Percentiles rank a stretch among this genome's conserved stretches.
phyloP scores from a whole-genome alignment of 2,113 vertebrate species.

The Pomatorhinus ruficollis region DNA sequence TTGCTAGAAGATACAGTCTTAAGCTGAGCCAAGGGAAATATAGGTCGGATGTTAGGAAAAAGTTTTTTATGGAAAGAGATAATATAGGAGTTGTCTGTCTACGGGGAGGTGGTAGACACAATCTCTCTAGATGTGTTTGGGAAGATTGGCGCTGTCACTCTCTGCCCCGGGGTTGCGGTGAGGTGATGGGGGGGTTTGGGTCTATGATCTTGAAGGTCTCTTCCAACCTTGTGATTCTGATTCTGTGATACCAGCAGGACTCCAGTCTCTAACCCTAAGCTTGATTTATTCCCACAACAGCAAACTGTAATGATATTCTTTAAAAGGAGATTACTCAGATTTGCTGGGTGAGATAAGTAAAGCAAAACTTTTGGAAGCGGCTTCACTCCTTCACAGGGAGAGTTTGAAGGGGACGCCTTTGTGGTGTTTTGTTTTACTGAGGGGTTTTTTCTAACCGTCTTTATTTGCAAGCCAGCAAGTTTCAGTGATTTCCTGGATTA shows the following conservation, averaged over 20 bases:
- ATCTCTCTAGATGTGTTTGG: too few species aligned
- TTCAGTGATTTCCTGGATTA: neutral
- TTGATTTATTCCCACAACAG: neutral
- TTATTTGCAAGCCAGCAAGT: neutral
- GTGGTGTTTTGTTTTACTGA: neutral
- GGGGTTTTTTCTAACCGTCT: accelerated
- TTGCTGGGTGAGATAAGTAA: neutral
- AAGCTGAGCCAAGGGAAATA: neutral
- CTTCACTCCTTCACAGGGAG: neutral
- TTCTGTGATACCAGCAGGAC: neutral
- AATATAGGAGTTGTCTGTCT: neutral
- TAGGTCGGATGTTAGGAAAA: neutral
- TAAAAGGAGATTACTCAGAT: neutral
- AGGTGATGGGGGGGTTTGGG: too few species aligned
- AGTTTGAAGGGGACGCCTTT: neutral
- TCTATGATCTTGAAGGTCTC: too few species aligned
- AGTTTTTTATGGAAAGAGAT: neutral
- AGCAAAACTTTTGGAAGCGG: neutral
- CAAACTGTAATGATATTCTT: neutral
- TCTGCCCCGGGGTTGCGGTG: too few species aligned
- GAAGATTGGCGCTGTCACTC: too few species aligned
- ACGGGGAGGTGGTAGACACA: neutral
- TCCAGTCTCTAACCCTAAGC: neutral
- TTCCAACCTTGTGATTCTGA: neutral
- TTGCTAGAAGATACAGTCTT: neutral